Conservation (phyloP, 2,113 vertebrate species). For the Gambusia affinis region DNA sequence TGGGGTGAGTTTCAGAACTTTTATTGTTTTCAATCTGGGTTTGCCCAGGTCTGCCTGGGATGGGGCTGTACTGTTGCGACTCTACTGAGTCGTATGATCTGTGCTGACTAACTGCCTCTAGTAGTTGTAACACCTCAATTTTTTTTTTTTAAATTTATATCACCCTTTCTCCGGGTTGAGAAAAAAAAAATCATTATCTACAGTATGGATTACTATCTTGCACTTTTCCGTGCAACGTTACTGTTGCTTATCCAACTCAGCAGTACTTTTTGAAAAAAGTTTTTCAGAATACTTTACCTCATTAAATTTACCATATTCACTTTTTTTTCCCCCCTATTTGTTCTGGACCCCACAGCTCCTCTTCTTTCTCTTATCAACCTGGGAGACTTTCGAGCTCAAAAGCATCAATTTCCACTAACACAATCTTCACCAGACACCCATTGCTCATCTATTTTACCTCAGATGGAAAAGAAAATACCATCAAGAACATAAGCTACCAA, state of each 20-base stretch:
- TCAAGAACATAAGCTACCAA: slow-evolving; percentile 25
- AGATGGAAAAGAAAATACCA: slow-evolving; percentile 44
- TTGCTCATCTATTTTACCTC: slow-evolving; percentile 21
- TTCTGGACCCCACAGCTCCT: slow-evolving; percentile 25
- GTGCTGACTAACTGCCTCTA: no score
- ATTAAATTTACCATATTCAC: slow-evolving; percentile 36
- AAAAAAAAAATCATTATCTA: no score
- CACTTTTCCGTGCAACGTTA: background rate
- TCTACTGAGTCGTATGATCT: no score
- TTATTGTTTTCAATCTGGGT: no score
- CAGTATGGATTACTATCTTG: no score
- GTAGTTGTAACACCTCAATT: no score
- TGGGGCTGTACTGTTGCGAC: no score
- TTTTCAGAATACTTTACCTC: slow-evolving; percentile 1
- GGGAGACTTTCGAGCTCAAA: slow-evolving; percentile 31
- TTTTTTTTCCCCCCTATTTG: slow-evolving; percentile 11
- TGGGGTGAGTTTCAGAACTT: no score
- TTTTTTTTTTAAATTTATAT: no score
- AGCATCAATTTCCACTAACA: slow-evolving; percentile 59
- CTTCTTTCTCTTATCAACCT: slow-evolving; percentile 2
- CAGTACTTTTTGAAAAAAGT: background rate
- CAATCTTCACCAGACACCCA: slow-evolving; percentile 27
- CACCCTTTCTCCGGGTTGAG: no score
- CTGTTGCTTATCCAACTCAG: background rate
- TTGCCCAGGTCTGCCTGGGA: no score